A percentile compares a stretch with the other conserved stretches of the same genome.
Conservation (phyloP, 2,113 vertebrate species). For the Lates calcarifer region DNA sequence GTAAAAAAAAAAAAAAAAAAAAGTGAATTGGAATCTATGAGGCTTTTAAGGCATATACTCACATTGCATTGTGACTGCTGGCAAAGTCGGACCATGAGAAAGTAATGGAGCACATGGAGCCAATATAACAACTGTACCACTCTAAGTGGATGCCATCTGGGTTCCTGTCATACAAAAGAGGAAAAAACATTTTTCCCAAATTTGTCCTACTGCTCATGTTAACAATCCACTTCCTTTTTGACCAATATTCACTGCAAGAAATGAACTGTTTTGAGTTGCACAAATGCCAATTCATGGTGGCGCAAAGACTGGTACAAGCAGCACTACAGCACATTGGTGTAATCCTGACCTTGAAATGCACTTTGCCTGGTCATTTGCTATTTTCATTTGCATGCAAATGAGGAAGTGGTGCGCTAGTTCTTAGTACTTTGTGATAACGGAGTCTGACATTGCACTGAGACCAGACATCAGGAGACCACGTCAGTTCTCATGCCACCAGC, state of each 20-base stretch:
- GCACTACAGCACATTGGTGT: neutral
- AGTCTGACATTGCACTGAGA: neutral
- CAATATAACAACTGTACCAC: neutral
- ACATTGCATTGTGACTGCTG: neutral
- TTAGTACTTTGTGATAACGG: conserved; percentile 23
- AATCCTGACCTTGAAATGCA: conserved; percentile 41
- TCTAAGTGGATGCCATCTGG: neutral
- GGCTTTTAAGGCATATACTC: neutral
- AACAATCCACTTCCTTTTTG: neutral
- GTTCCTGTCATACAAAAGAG: neutral
- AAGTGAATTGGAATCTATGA: too few species aligned
- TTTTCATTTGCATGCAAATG: conserved; percentile 59
- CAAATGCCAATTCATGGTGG: neutral
- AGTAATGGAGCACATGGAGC: neutral
- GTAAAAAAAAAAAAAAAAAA: too few species aligned
- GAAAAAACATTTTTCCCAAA: neutral
- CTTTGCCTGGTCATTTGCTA: conserved; percentile 7
- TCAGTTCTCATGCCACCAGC: neutral
- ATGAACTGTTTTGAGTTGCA: neutral
- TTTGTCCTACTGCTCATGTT: neutral
- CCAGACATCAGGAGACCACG: neutral
- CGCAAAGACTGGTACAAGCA: conserved; percentile 3
- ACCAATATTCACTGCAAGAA: neutral
- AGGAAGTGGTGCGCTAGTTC: neutral
- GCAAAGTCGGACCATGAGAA: neutral